Percentiles rank a stretch among this genome's conserved stretches.
Evolutionary conservation across 2,888 invertebrate species (phyloP).

Genomic region (Oegoconia quadripuncta): DNA sequence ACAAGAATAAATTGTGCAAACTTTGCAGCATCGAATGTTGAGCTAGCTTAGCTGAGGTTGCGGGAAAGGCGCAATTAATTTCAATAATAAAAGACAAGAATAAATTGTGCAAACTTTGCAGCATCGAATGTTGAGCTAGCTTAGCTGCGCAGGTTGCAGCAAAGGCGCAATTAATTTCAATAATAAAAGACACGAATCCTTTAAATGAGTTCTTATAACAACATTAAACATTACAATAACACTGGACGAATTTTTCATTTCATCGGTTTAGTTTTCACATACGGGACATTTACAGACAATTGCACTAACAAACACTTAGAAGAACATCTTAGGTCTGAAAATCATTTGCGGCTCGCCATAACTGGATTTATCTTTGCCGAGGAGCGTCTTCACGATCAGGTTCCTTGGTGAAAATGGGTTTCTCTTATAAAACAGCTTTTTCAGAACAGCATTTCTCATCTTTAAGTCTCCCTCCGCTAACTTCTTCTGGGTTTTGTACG

Average conservation of each 20-base stretch:
- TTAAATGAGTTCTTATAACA: background rate
- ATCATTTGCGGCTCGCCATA: conserved; percentile 44
- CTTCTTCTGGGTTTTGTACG: conserved; percentile 45
- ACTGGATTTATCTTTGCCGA: conserved; percentile 57
- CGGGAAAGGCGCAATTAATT: too few relatives aligned
- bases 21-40: too few relatives aligned
- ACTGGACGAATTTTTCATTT: conserved; percentile 27
- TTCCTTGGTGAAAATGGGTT: conserved; percentile 66
- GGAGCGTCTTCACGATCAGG: conserved; percentile 50
- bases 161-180: too few relatives aligned
- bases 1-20: too few relatives aligned
- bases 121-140: too few relatives aligned
- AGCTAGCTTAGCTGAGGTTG: too few relatives aligned
- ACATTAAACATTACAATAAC: conserved; percentile 13
- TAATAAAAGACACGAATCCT: background rate
- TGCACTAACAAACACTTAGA: conserved; percentile 30
- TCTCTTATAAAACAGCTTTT: conserved; percentile 56
- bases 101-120: too few relatives aligned
- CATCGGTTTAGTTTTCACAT: conserved; percentile 18
- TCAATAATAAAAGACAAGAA: too few relatives aligned
- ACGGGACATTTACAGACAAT: conserved; percentile 14
- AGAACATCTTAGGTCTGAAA: conserved; percentile 48
- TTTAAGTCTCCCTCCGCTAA: conserved; percentile 51
- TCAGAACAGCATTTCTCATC: conserved; percentile 53
- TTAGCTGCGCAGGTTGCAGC: too few relatives aligned